Percentiles rank a stretch among this genome's conserved stretches.
phyloP scores from a whole-genome alignment of 2,797 vertebrate species.

The Muscicapa striata region DNA sequence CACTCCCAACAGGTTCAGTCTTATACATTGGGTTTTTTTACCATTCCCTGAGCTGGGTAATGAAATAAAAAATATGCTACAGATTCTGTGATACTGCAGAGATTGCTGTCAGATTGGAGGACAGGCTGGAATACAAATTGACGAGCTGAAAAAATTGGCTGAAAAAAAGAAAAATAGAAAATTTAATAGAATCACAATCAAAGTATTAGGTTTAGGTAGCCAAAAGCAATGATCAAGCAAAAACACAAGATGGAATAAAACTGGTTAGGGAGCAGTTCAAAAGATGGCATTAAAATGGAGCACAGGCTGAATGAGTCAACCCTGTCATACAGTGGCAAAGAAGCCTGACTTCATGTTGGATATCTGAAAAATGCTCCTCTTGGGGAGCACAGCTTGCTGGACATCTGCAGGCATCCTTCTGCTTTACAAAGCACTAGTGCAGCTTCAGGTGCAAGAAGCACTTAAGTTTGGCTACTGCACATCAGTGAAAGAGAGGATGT shows the following conservation, averaged over 20 bases:
- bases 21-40: neutral
- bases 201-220: neutral
- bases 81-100: neutral
- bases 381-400: neutral
- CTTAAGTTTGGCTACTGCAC: neutral
- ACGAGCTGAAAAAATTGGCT: neutral
- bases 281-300: neutral
- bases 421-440: neutral
- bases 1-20: neutral
- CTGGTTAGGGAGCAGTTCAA: neutral
- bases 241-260: neutral
- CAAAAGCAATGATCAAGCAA: neutral
- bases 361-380: neutral
- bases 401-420: neutral
- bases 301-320: neutral
- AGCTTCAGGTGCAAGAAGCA: neutral
- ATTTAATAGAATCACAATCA: neutral
- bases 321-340: neutral
- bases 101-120: neutral
- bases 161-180: neutral
- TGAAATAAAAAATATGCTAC: neutral
- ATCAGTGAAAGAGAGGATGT: neutral
- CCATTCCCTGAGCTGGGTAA: neutral
- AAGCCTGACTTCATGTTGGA: neutral
- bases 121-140: neutral